Percentiles rank a stretch among this genome's conserved stretches.
These are phyloP conservation scores for Heliconius himera DNA, from an alignment of 1,140 invertebrate genomes.

Conservation along the genomic window DNA sequence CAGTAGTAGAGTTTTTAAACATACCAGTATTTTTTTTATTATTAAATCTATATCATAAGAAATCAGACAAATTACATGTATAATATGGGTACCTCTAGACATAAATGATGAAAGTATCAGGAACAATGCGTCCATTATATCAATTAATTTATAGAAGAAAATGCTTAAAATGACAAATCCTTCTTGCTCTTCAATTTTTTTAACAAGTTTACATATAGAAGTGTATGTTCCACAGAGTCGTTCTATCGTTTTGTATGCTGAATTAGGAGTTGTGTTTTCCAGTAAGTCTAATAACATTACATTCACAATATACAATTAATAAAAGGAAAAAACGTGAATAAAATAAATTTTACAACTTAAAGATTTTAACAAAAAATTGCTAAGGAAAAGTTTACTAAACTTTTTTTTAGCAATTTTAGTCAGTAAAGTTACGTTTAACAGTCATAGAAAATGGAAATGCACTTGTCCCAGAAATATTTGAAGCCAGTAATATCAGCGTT, in stretches of 20 bases:
- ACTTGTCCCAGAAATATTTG: too few relatives aligned
- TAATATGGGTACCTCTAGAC: background rate
- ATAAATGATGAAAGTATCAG: slow-evolving; percentile 1
- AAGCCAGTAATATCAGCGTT: too few relatives aligned
- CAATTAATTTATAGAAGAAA: background rate
- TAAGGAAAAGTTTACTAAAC: too few relatives aligned
- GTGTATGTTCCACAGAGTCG: background rate
- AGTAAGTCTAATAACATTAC: background rate
- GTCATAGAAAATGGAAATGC: too few relatives aligned
- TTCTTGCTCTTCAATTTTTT: background rate
- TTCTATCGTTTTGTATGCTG: background rate
- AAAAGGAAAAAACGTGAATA: background rate
- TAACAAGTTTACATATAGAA: background rate
- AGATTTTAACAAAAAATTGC: too few relatives aligned
- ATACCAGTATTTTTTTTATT: too few relatives aligned
- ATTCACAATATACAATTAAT: background rate
- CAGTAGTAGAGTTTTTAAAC: too few relatives aligned
- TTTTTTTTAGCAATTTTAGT: too few relatives aligned
- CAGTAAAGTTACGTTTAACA: too few relatives aligned
- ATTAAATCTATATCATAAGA: too few relatives aligned
- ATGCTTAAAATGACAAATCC: background rate
- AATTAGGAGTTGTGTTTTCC: background rate
- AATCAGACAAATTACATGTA: background rate
- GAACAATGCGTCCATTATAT: background rate
- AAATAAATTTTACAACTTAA: too few relatives aligned